Percentiles rank a stretch among this genome's conserved stretches.
Conservation (phyloP, 2,888 invertebrate species). For the Timema cristinae region DNA sequence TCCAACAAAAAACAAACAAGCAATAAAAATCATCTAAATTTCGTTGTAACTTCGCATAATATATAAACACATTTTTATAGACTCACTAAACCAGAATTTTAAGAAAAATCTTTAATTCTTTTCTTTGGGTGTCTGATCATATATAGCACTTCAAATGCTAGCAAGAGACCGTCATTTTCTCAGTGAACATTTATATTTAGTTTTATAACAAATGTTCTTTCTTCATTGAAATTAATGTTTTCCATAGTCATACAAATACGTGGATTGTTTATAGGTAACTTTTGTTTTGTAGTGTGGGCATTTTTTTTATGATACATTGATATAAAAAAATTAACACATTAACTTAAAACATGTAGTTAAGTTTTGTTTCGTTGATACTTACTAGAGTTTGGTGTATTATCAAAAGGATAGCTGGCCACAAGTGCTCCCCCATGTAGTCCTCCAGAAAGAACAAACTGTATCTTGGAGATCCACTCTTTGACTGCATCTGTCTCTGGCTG, state of each 20-base stretch:
- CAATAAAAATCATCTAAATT: too few species aligned
- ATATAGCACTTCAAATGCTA: too few species aligned
- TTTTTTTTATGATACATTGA: background rate
- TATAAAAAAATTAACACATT: background rate
- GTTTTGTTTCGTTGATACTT: constrained; percentile 49
- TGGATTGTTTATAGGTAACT: background rate
- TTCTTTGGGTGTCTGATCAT: too few species aligned
- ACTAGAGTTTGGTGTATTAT: constrained; percentile 92
- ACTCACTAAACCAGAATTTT: too few species aligned
- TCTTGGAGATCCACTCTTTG: constrained; percentile 89
- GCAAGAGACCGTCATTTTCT: too few species aligned
- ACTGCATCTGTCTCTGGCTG: constrained; percentile 95
- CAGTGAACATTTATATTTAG: too few species aligned
- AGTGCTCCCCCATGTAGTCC: constrained; percentile 93
- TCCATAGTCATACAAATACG: background rate
- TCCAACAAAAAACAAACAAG: too few species aligned
- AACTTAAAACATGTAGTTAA: constrained; percentile 4
- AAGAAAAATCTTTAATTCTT: too few species aligned
- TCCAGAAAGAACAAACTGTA: constrained; percentile 90
- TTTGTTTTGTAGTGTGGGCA: background rate
- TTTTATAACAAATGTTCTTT: background rate
- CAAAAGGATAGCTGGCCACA: constrained; percentile 96
- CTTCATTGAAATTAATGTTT: constrained; percentile 1
- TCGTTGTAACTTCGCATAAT: too few species aligned
- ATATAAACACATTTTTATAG: too few species aligned